Evolutionary conservation across 2,888 invertebrate species (phyloP).

Genomic region (Lasioglossum oenotherae): DNA sequence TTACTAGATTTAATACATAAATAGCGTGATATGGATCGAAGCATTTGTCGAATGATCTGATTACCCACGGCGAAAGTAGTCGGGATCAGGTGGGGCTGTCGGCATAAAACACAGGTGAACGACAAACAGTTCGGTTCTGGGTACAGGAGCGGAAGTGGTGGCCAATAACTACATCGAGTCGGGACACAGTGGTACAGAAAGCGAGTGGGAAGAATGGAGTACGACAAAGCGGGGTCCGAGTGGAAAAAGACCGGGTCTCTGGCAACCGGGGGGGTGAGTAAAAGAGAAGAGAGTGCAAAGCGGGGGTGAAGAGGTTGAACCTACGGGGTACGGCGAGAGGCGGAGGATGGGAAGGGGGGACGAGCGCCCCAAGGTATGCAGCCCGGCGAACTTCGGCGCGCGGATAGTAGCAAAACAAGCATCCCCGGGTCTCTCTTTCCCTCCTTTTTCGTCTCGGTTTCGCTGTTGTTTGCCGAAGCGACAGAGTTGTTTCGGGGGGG

Average conservation of each 20-base stretch:
- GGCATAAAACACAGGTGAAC: constrained; percentile 24
- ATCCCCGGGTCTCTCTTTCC: constrained; percentile 44
- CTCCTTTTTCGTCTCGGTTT: constrained; percentile 58
- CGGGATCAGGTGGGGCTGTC: background rate
- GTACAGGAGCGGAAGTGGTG: background rate
- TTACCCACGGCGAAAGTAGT: background rate
- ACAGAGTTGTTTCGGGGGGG: constrained; percentile 75
- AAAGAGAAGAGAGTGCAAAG: constrained; percentile 26
- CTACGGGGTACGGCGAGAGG: background rate
- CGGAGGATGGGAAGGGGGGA: background rate
- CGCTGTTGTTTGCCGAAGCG: constrained; percentile 78
- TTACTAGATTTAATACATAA: too few relatives aligned
- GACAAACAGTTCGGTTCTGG: constrained; percentile 34
- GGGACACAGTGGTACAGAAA: constrained; percentile 11
- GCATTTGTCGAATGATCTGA: background rate
- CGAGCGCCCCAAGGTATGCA: constrained; percentile 79
- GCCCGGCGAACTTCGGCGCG: constrained; percentile 76
- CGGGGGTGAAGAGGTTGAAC: constrained; percentile 51
- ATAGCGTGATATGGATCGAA: background rate
- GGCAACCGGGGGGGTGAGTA: background rate
- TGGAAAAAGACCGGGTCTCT: constrained; percentile 20
- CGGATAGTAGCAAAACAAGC: constrained; percentile 79
- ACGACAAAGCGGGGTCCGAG: constrained; percentile 39
- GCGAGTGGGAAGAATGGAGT: constrained; percentile 36
- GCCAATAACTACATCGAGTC: constrained; percentile 34